phyloP scores from a whole-genome alignment of 1,140 invertebrate species.

The Acromyrmex heyeri region DNA sequence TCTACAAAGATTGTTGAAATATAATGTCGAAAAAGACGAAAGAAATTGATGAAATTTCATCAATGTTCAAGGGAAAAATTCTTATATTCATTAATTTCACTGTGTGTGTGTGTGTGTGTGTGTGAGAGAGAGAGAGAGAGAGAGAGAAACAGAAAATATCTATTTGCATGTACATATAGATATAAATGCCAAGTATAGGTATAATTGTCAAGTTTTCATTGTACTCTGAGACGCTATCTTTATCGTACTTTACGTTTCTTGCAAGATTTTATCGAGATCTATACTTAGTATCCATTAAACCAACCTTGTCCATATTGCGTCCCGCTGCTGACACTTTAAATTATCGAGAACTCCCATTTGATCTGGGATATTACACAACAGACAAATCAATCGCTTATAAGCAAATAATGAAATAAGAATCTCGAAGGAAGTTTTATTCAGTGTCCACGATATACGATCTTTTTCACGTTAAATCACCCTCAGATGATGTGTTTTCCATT shows the following conservation, averaged over 20 bases:
- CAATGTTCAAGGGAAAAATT: neutral
- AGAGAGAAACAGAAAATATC: neutral
- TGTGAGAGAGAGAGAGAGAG: neutral
- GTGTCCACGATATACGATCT: neutral
- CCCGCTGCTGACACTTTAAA: constrained; percentile 1
- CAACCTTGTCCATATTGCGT: constrained; percentile 12
- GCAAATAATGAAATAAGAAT: constrained; percentile 14
- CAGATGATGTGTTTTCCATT: neutral
- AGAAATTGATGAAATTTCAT: neutral
- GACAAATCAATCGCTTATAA: constrained; percentile 19
- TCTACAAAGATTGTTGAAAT: neutral
- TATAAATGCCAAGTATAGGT: neutral
- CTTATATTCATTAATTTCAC: neutral
- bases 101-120: too few species aligned
- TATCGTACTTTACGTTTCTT: neutral
- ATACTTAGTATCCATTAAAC: constrained; percentile 31
- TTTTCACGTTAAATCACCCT: neutral
- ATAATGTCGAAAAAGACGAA: neutral
- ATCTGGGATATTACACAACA: neutral
- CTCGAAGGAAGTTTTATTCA: neutral
- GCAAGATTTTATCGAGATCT: neutral
- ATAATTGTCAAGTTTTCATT: constrained; percentile 29
- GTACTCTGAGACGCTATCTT: constrained; percentile 14
- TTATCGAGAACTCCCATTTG: neutral
- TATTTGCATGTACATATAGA: constrained; percentile 6